phyloP scores from a whole-genome alignment of 2,888 invertebrate species.

The Melanotus villosus region DNA sequence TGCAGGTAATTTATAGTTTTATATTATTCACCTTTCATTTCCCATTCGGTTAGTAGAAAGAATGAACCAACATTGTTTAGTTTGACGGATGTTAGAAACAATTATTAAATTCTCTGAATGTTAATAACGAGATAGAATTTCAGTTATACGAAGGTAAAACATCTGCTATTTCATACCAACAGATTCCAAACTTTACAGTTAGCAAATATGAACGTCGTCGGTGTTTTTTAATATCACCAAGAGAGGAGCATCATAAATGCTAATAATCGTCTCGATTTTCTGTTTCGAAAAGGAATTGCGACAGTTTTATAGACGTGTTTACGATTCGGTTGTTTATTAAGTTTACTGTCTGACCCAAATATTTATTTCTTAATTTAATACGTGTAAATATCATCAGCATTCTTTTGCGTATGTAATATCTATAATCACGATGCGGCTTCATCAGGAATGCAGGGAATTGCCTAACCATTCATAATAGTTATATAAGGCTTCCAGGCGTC shows the following conservation, averaged over 20 bases:
- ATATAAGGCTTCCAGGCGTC: neutral
- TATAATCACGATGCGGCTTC: neutral
- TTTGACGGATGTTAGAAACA: too few species aligned
- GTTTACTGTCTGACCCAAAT: conserved; percentile 10
- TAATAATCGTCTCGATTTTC: neutral
- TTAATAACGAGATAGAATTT: neutral
- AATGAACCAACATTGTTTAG: too few species aligned
- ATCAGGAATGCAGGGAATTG: neutral
- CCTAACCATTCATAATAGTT: neutral
- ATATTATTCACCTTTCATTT: too few species aligned
- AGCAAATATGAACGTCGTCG: too few species aligned
- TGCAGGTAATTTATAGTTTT: too few species aligned
- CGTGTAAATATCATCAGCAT: conserved; percentile 11
- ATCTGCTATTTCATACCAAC: neutral
- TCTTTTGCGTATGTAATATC: conserved; percentile 8
- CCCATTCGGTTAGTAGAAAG: too few species aligned
- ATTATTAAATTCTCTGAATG: neutral
- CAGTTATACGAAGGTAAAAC: neutral
- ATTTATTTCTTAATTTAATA: conserved; percentile 13
- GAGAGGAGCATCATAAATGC: too few species aligned
- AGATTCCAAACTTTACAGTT: too few species aligned
- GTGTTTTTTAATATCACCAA: too few species aligned
- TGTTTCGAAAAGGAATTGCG: conserved; percentile 4
- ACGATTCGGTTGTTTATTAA: neutral
- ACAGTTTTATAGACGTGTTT: neutral